phyloP scores from a whole-genome alignment of 2,797 vertebrate genomes.

The Poeciliopsis turneri region DNA sequence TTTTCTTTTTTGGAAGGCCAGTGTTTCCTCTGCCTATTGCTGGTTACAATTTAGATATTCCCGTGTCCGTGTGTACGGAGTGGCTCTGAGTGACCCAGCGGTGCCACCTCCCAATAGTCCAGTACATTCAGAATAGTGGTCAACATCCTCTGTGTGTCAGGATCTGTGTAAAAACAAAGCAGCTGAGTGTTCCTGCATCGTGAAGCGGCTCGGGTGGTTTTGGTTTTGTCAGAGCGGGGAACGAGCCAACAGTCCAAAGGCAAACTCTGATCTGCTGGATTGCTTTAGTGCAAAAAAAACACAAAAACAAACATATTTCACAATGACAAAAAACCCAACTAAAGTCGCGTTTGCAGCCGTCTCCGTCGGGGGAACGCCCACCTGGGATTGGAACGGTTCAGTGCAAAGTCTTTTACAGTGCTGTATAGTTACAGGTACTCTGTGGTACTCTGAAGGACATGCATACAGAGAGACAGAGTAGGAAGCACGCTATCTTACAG shows the following conservation, averaged over 20 bases:
- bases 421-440: slow-evolving; percentile 78
- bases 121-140: slow-evolving; percentile 73
- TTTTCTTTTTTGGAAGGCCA: slow-evolving; percentile 42
- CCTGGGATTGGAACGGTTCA: slow-evolving; percentile 75
- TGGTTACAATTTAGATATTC: slow-evolving; percentile 81
- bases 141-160: slow-evolving; percentile 42
- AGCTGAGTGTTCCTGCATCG: slow-evolving; percentile 69
- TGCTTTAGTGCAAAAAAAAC: slow-evolving; percentile 74
- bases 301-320: not conserved
- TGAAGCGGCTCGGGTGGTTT: slow-evolving; percentile 64
- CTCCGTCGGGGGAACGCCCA: slow-evolving; percentile 39
- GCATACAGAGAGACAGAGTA: slow-evolving; percentile 81
- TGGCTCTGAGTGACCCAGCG: slow-evolving; percentile 53
- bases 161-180: slow-evolving; percentile 50
- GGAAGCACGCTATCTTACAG: slow-evolving; percentile 81
- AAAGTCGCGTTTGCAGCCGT: slow-evolving; percentile 56
- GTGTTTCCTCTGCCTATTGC: slow-evolving; percentile 71
- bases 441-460: slow-evolving; percentile 80
- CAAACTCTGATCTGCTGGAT: slow-evolving; percentile 71
- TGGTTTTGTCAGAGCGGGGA: slow-evolving; percentile 66
- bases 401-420: slow-evolving; percentile 84
- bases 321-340: slow-evolving; percentile 12
- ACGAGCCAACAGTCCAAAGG: slow-evolving; percentile 64
- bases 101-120: slow-evolving; percentile 38
- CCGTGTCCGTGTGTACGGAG: slow-evolving; percentile 35